Conservation (phyloP, 2,113 vertebrate genomes). For the Oxygymnocypris stewartii region DNA sequence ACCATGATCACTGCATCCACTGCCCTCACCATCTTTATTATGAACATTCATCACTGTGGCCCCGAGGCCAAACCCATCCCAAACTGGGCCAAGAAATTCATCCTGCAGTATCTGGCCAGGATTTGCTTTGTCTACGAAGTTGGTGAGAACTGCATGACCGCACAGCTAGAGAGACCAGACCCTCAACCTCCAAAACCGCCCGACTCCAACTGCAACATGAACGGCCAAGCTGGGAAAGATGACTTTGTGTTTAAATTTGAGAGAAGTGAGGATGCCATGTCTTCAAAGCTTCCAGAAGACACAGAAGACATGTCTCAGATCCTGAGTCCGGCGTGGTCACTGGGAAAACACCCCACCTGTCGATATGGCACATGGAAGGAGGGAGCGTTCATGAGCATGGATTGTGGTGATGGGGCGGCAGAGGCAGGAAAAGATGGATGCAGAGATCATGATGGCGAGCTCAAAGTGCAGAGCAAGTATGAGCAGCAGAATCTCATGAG, state of each 20-base stretch:
- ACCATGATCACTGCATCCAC: conserved; percentile 91
- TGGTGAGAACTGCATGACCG: conserved; percentile 78
- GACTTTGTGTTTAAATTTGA: conserved; percentile 17
- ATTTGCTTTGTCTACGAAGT: conserved; percentile 83
- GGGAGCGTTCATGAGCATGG: conserved; percentile 7
- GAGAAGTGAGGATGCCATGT: background rate
- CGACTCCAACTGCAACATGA: conserved; percentile 1
- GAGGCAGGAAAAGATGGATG: background rate
- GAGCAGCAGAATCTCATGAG: conserved; percentile 72
- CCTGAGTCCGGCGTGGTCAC: background rate
- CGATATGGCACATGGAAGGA: background rate
- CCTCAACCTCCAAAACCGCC: background rate
- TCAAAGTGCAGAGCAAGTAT: conserved; percentile 63
- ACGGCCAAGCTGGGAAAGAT: background rate
- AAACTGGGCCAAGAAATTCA: conserved; percentile 80
- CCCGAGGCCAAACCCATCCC: conserved; percentile 83
- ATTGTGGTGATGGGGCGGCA: background rate
- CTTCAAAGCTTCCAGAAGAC: background rate
- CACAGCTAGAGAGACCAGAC: conserved; percentile 15
- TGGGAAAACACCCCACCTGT: conserved; percentile 13
- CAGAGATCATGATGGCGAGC: conserved; percentile 38
- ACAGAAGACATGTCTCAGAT: conserved; percentile 7
- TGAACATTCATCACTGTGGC: conserved; percentile 89
- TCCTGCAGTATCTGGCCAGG: conserved; percentile 82
- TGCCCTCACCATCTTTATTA: conserved; percentile 88